These are phyloP conservation scores for Pelobates fuscus DNA, from an alignment of 2,113 vertebrate species.

Conservation along the genomic window DNA sequence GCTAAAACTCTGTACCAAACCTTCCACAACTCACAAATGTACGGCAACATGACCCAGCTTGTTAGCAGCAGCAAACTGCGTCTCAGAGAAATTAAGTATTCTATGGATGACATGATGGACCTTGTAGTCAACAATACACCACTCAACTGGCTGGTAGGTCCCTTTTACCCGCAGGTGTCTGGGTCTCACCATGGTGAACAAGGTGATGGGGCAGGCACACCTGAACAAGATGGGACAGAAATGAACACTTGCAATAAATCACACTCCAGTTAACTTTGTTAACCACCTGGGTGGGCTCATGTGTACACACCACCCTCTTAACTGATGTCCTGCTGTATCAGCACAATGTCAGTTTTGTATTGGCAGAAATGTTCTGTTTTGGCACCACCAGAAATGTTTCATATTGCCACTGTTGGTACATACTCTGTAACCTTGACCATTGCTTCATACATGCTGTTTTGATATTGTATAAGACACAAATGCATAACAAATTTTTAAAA, in stretches of 20 bases:
- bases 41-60: conserved; percentile 73
- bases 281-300: background rate
- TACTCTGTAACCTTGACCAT: too few relatives aligned
- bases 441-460: too few relatives aligned
- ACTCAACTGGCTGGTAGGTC: conserved; percentile 85
- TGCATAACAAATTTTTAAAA: background rate
- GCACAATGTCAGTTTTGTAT: too few relatives aligned
- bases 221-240: conserved; percentile 43
- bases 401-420: too few relatives aligned
- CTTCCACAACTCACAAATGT: conserved; percentile 65
- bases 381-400: too few relatives aligned
- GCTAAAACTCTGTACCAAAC: conserved; percentile 73
- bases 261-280: background rate
- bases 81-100: conserved; percentile 73
- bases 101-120: conserved; percentile 77
- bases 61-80: conserved; percentile 76
- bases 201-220: conserved; percentile 52
- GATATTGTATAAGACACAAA: too few relatives aligned
- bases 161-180: conserved; percentile 69
- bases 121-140: conserved; percentile 87
- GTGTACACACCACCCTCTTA: too few relatives aligned
- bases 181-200: conserved; percentile 59
- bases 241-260: background rate
- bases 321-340: too few relatives aligned
- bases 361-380: too few relatives aligned